Conservation (phyloP, 2,113 vertebrate species). For the Symphodus melops region DNA sequence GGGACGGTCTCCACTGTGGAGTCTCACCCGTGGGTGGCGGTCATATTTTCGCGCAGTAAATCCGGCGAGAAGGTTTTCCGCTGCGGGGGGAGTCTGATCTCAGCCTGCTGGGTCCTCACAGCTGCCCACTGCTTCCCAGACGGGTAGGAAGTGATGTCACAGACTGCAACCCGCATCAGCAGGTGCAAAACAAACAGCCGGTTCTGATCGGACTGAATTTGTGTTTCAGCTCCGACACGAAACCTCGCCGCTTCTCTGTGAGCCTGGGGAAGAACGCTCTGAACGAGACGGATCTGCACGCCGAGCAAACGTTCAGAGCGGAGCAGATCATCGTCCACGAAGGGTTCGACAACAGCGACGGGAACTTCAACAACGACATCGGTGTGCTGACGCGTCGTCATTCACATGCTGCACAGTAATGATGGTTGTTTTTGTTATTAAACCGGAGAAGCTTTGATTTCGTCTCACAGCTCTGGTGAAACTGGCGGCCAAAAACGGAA, state of each 20-base stretch:
- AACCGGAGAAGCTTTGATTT: background rate
- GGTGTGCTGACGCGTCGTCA: conserved; percentile 79
- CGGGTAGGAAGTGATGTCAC: conserved; percentile 54
- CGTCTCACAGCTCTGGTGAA: conserved; percentile 86
- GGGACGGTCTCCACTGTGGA: conserved; percentile 83
- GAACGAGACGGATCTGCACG: conserved; percentile 74
- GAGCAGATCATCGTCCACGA: conserved; percentile 86
- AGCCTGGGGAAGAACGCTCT: conserved; percentile 85
- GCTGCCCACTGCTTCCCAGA: conserved; percentile 92
- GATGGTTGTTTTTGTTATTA: background rate
- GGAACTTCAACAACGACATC: conserved; percentile 89
- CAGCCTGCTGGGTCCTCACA: conserved; percentile 92
- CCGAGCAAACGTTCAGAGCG: conserved; percentile 86
- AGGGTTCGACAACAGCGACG: conserved; percentile 77
- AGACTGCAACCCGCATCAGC: background rate
- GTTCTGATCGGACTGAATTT: background rate
- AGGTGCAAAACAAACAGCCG: background rate
- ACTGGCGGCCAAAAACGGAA: conserved; percentile 79
- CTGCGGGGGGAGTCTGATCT: conserved; percentile 92
- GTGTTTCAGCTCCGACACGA: conserved; percentile 50
- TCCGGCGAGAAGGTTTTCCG: conserved; percentile 67
- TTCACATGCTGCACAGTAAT: background rate
- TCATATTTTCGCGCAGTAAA: conserved; percentile 81
- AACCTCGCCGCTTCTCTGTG: conserved; percentile 74
- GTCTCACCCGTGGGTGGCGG: conserved; percentile 92